Conservation (phyloP, 2,888 invertebrate species). For the Colletes collaris region DNA sequence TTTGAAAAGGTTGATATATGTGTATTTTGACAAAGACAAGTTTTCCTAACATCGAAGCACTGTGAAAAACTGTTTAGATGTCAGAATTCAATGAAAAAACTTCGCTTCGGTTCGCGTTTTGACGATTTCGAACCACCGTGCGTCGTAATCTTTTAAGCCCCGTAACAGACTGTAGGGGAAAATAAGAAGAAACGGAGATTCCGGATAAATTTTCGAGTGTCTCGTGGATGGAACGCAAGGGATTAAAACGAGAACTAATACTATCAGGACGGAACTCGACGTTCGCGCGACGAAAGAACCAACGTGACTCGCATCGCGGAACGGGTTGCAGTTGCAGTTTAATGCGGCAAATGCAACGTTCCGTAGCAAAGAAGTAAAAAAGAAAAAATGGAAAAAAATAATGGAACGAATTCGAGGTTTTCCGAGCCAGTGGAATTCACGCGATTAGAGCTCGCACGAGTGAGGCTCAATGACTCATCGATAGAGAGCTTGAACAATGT, state of each 20-base stretch:
- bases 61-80: no score
- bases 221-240: not conserved
- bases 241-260: slow-evolving; percentile 15
- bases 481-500: slow-evolving; percentile 38
- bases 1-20: no score
- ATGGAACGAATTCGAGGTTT: slow-evolving; percentile 8
- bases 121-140: no score
- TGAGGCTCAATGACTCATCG: slow-evolving; percentile 30
- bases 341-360: slow-evolving; percentile 3
- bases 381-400: not conserved
- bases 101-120: no score
- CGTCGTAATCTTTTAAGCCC: no score
- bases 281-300: not conserved
- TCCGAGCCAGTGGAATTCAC: slow-evolving; percentile 6
- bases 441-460: slow-evolving; percentile 4
- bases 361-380: not conserved
- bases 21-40: no score
- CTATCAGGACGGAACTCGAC: not conserved
- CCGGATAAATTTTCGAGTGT: not conserved
- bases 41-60: no score
- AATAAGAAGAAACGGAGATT: not conserved
- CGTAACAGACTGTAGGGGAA: not conserved
- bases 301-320: slow-evolving; percentile 19
- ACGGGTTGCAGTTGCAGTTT: not conserved
- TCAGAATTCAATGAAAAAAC: no score